Evolutionary conservation across 2,888 invertebrate genomes (phyloP).

Genomic region (Kuschelorhynchus macadamiae): DNA sequence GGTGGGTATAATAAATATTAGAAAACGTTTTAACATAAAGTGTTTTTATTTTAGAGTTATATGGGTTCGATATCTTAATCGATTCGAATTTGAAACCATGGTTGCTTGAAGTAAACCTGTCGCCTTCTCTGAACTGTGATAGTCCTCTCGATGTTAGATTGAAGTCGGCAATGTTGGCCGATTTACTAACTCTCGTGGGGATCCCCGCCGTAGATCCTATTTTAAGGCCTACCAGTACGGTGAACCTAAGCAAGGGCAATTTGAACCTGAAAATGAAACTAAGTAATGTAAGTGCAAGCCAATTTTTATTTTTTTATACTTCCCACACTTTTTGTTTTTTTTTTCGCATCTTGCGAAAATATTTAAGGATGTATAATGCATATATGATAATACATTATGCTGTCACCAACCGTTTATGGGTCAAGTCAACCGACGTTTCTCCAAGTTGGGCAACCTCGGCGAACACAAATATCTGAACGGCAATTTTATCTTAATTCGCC

Average conservation of each 20-base stretch:
- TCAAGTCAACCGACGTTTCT: too few relatives aligned
- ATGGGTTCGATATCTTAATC: slow-evolving; percentile 95
- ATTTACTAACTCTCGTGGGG: slow-evolving; percentile 92
- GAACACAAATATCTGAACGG: too few relatives aligned
- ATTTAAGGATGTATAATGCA: too few relatives aligned
- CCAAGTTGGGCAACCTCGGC: too few relatives aligned
- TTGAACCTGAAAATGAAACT: slow-evolving; percentile 62
- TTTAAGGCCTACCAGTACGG: slow-evolving; percentile 67
- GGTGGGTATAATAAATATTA: too few relatives aligned
- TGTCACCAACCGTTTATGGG: too few relatives aligned
- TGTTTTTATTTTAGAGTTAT: slow-evolving; percentile 77
- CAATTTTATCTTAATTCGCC: too few relatives aligned
- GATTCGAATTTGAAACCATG: slow-evolving; percentile 95
- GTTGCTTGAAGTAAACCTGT: slow-evolving; percentile 95
- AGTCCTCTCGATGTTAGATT: slow-evolving; percentile 93
- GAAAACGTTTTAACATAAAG: too few relatives aligned
- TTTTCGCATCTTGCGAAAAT: too few relatives aligned
- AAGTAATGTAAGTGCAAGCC: slow-evolving; percentile 59
- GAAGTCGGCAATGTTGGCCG: slow-evolving; percentile 91
- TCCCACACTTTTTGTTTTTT: too few relatives aligned
- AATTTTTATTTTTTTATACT: too few relatives aligned
- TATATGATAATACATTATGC: too few relatives aligned
- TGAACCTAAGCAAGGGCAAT: slow-evolving; percentile 50
- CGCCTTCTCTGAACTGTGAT: slow-evolving; percentile 93
- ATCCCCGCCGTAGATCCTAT: slow-evolving; percentile 83